phyloP scores from a whole-genome alignment of 1,140 invertebrate genomes.

The Aporrectodea caliginosa region DNA sequence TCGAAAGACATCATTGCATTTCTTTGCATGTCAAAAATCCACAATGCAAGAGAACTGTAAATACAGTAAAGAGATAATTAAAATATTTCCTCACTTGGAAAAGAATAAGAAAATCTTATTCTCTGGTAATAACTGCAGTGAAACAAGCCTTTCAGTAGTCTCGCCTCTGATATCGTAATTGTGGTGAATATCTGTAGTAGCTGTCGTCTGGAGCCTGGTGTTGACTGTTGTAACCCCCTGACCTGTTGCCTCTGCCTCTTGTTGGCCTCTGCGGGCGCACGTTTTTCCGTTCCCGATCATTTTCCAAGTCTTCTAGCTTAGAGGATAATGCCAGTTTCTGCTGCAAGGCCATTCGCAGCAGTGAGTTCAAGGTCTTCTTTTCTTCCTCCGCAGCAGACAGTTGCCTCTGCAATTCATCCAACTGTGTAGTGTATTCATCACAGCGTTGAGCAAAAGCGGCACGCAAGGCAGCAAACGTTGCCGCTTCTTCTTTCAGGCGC shows the following conservation, averaged over 20 bases:
- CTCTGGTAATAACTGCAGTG: too few species aligned
- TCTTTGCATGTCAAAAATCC: too few species aligned
- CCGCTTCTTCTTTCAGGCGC: conserved; percentile 93
- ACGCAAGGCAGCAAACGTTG: conserved; percentile 95
- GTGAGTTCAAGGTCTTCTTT: conserved; percentile 95
- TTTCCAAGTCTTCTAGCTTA: conserved; percentile 91
- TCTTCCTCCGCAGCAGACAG: conserved; percentile 84
- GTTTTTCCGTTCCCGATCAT: conserved; percentile 70
- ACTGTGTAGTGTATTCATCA: conserved; percentile 98
- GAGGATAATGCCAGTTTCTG: conserved; percentile 93
- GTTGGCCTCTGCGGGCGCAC: conserved; percentile 39
- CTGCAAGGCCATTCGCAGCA: conserved; percentile 91
- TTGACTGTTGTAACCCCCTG: background rate
- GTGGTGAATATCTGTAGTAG: conserved; percentile 2
- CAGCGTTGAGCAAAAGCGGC: conserved; percentile 98
- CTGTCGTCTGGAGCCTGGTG: background rate
- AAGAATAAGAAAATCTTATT: too few species aligned
- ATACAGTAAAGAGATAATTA: too few species aligned
- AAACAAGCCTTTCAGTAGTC: too few species aligned
- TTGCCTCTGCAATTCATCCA: conserved; percentile 75
- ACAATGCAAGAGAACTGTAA: too few species aligned
- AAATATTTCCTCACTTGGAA: too few species aligned
- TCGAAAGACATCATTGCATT: too few species aligned
- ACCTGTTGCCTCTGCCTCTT: background rate
- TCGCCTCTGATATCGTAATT: background rate